phyloP scores from a whole-genome alignment of 2,113 vertebrate species.

The Caretta caretta region DNA sequence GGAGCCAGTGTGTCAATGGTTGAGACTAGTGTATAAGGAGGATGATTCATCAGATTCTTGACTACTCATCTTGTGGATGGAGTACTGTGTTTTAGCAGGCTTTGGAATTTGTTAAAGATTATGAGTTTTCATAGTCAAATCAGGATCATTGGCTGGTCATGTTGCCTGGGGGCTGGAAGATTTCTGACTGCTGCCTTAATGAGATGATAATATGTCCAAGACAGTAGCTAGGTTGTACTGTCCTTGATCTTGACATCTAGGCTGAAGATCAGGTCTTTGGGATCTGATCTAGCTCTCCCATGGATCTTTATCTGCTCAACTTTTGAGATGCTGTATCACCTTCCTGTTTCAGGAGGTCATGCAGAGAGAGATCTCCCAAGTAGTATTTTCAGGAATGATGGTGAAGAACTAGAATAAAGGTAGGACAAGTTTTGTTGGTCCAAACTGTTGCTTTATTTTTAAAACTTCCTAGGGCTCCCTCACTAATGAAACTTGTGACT shows the following conservation, averaged over 20 bases:
- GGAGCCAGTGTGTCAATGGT: too few relatives aligned
- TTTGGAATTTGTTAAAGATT: background rate
- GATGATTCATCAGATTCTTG: too few relatives aligned
- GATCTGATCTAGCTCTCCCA: too few relatives aligned
- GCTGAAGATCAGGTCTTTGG: too few relatives aligned
- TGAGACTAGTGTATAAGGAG: too few relatives aligned
- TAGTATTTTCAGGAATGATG: background rate
- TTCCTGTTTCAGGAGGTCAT: background rate
- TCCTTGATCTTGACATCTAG: background rate
- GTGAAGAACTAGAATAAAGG: background rate
- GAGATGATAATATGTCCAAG: background rate
- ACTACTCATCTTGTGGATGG: too few relatives aligned
- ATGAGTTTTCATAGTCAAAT: background rate
- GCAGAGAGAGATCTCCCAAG: background rate
- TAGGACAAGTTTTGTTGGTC: background rate
- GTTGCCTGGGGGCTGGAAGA: background rate
- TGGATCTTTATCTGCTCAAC: background rate
- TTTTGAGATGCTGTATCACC: background rate
- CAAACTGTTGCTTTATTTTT: slow-evolving; percentile 9
- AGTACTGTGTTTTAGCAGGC: background rate
- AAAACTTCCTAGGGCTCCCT: background rate
- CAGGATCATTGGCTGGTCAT: background rate
- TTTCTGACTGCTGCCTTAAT: background rate
- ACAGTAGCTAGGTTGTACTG: background rate
- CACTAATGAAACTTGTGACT: background rate